These are phyloP conservation scores for Macrosoma leucophasiata DNA, from an alignment of 2,888 invertebrate genomes.

Conservation along the genomic window DNA sequence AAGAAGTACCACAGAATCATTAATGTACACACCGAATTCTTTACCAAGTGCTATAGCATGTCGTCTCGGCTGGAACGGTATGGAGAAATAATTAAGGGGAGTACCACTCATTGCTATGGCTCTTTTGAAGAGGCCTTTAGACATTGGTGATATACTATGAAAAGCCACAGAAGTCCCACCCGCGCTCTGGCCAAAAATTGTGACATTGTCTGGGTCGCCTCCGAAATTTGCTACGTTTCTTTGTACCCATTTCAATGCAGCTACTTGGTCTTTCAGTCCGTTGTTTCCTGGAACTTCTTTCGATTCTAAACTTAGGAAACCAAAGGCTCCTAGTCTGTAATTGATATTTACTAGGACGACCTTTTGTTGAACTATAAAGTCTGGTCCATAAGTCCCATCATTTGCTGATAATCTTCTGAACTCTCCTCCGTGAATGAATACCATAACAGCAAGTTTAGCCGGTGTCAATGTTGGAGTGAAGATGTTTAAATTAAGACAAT, in stretches of 20 bases:
- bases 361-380: conserved; percentile 37
- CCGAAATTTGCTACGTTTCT: conserved; percentile 40
- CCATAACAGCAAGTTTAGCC: conserved; percentile 39
- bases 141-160: conserved; percentile 45
- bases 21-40: conserved; percentile 33
- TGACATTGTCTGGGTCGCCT: conserved; percentile 40
- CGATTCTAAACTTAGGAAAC: conserved; percentile 42
- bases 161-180: conserved; percentile 35
- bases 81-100: conserved; percentile 74
- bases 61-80: conserved; percentile 62
- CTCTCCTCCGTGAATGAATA: conserved; percentile 48
- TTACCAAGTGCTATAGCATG: conserved; percentile 37
- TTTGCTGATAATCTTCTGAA: conserved; percentile 40
- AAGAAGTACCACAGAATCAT: conserved; percentile 31
- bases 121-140: conserved; percentile 41
- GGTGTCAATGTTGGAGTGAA: conserved; percentile 39
- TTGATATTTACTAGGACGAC: conserved; percentile 47
- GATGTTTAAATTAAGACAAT: conserved; percentile 50
- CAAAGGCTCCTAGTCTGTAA: conserved; percentile 43
- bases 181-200: conserved; percentile 46
- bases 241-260: conserved; percentile 41
- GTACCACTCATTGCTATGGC: conserved; percentile 81
- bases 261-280: conserved; percentile 48
- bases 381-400: conserved; percentile 37
- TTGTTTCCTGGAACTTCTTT: conserved; percentile 47